Conservation (phyloP, 2,888 invertebrate genomes). For the Pollenia angustigena region DNA sequence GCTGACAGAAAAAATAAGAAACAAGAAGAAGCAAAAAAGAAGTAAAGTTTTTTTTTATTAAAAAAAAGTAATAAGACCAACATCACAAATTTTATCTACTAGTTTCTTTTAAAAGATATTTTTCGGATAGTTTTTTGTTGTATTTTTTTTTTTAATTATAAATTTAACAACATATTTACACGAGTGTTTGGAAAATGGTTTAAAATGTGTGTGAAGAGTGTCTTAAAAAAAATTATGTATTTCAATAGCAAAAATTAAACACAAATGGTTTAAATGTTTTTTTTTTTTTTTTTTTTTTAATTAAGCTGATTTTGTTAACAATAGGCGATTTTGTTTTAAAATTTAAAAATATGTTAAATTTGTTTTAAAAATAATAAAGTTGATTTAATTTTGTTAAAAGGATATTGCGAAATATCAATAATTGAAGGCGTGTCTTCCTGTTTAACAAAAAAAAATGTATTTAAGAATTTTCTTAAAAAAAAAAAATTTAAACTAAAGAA, state of each 20-base stretch:
- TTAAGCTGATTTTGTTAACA: too few species aligned
- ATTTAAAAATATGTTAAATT: neutral
- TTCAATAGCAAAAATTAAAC: constrained; percentile 32
- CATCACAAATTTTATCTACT: constrained; percentile 30
- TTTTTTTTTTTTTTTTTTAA: too few species aligned
- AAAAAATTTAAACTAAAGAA: neutral
- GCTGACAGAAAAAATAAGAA: constrained; percentile 61
- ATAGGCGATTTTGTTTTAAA: neutral
- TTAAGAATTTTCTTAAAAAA: neutral
- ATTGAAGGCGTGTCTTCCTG: constrained; percentile 64
- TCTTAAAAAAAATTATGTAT: constrained; percentile 35
- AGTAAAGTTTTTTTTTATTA: constrained; percentile 29
- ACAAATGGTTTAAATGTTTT: too few species aligned
- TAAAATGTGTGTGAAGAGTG: neutral
- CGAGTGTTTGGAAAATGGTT: constrained; percentile 19
- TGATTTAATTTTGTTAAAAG: constrained; percentile 46
- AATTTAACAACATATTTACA: constrained; percentile 46
- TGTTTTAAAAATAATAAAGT: constrained; percentile 35
- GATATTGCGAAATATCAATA: constrained; percentile 70
- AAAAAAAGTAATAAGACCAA: constrained; percentile 66
- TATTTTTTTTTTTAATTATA: constrained; percentile 27
- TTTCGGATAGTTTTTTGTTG: constrained; percentile 41
- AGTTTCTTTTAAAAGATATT: constrained; percentile 58
- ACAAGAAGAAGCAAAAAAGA: constrained; percentile 56
- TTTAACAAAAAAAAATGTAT: constrained; percentile 6